Base-by-base conservation (phyloP, 2,888 invertebrate genomes). In the Ormyrus thymus region DNA sequence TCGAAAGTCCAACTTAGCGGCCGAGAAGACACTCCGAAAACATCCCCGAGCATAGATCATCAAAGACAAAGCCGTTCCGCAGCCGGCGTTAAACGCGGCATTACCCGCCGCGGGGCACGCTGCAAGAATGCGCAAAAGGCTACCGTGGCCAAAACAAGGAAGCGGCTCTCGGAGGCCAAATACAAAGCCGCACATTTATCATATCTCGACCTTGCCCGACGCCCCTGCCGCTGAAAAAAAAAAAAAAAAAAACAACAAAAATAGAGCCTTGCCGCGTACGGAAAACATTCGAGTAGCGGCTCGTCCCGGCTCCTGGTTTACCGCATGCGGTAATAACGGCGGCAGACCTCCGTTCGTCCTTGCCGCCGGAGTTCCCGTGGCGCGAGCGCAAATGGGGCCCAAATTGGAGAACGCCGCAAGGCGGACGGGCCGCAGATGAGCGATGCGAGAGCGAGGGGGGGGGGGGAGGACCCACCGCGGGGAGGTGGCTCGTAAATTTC, bases 321-420 rank as follows among this genome's bases (percentile, higher is more conserved):
- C 85, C 85, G 84, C 85, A 85, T 81, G 80, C 84, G 83, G 83
- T 84, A 84, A 85, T 83, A 82, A 84, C 82, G 85, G 83, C 84
- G 81, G 29, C 29, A 29, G 82, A 83, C 85, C 85, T 79, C 84
- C 71, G 74, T 81, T 77, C 76, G 84, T 78, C 85, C 85, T 85
- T 84, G 82, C 66, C 69, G 74, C 51, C 64, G 78, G 69, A 72
- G 59, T 50, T 73, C 70, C 75, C 68, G 74, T 55, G 62, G 53
- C 51, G 15, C 65, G 53, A 66, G 66, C 59, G 61, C 61, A 61
- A 65, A 7, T 13, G 48, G 55, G n/a, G 61, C 56, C 66, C 6
- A 56, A 13, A 56, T 50, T 70, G 58, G 71, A 15, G 15, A 48
- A 43, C 15, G 56, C 48, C 11, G 56, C 68, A 55, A 13, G 48